Conservation (phyloP, 2,888 invertebrate species). For the Lasius platythorax region DNA sequence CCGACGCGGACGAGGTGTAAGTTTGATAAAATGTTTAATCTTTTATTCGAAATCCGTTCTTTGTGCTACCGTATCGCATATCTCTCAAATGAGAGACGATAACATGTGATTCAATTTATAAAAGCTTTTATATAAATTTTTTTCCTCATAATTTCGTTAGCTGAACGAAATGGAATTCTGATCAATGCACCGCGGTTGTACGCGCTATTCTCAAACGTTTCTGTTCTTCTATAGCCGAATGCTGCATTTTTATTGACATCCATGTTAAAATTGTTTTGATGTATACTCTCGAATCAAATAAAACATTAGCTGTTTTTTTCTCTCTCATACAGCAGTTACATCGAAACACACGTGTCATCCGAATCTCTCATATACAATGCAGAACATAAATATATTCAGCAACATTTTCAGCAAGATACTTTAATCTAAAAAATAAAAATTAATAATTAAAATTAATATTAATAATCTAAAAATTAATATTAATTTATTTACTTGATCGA, state of each 20-base stretch:
- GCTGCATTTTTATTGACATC: neutral
- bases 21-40: slow-evolving; percentile 2
- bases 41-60: neutral
- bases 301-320: neutral
- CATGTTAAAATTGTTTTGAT: neutral
- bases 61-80: neutral
- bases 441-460: too few species aligned
- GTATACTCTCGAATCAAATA: neutral
- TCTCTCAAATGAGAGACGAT: neutral
- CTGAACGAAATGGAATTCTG: neutral
- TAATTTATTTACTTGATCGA: neutral
- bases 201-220: neutral
- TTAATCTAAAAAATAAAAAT: too few species aligned
- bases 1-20: slow-evolving; percentile 56
- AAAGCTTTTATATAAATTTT: neutral
- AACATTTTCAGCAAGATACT: too few species aligned
- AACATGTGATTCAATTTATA: neutral
- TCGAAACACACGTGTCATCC: too few species aligned
- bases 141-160: neutral
- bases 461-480: neutral
- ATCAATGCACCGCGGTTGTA: neutral
- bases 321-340: neutral
- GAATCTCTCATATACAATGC: too few species aligned
- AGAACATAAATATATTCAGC: too few species aligned
- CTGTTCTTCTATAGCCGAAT: neutral